Percentiles rank a stretch among this genome's conserved stretches.
These are phyloP conservation scores for Enteromius fasciolatus DNA, from an alignment of 2,797 vertebrate species.

Conservation along the genomic window DNA sequence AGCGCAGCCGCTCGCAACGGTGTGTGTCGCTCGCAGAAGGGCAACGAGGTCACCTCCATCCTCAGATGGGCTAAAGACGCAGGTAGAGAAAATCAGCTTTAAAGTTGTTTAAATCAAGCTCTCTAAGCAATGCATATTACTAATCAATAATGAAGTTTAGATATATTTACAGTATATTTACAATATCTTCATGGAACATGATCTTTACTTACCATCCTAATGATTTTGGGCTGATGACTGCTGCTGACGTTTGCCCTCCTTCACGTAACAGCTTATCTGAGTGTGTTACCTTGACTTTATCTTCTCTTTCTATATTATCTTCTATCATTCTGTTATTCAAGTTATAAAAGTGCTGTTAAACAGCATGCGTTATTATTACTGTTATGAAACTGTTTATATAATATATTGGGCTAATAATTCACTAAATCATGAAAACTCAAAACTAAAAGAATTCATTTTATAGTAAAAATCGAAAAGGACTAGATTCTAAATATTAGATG, in stretches of 20 bases:
- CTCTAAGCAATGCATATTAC: no score
- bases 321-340: not conserved
- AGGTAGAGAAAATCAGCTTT: constrained; percentile 58
- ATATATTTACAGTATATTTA: no score
- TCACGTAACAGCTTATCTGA: not conserved
- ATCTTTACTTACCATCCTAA: no score
- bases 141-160: no score
- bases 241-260: no score
- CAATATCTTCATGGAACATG: no score
- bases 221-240: no score
- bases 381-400: not conserved
- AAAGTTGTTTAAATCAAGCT: no score
- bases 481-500: not conserved
- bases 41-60: constrained; percentile 82
- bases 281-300: not conserved
- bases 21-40: constrained; percentile 75
- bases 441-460: not conserved
- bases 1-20: constrained; percentile 75
- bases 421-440: not conserved
- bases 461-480: not conserved
- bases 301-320: not conserved
- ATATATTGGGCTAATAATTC: not conserved
- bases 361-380: not conserved
- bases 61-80: constrained; percentile 81
- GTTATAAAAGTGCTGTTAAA: not conserved